Evolutionary conservation across 2,888 invertebrate genomes (phyloP).

Genomic region (Sthenelais limicola): DNA sequence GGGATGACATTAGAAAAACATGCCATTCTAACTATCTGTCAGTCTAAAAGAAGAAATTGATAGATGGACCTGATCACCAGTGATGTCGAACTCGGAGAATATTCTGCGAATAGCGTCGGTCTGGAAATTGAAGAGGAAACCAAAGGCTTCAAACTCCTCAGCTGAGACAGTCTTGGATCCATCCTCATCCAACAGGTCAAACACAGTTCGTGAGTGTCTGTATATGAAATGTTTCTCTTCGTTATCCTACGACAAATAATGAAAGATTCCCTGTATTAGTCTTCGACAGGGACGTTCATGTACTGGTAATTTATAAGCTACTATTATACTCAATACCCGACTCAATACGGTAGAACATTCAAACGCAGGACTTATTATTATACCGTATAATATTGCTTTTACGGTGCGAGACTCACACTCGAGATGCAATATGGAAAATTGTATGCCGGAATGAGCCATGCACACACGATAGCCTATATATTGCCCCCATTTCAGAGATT

Average conservation of each 20-base stretch:
- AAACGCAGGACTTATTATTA: background rate
- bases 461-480: no score
- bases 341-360: background rate
- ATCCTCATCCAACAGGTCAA: slow-evolving; percentile 65
- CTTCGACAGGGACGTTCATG: background rate
- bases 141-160: slow-evolving; percentile 60
- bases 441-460: no score
- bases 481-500: no score
- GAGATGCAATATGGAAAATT: no score
- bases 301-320: background rate
- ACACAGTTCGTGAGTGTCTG: slow-evolving; percentile 63
- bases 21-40: no score
- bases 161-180: slow-evolving; percentile 58
- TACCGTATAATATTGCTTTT: background rate
- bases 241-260: slow-evolving; percentile 53
- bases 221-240: slow-evolving; percentile 66
- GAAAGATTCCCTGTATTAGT: no score
- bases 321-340: no score
- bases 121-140: slow-evolving; percentile 65
- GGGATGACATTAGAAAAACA: no score
- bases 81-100: slow-evolving; percentile 56
- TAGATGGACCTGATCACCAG: slow-evolving; percentile 54
- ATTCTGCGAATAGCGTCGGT: slow-evolving; percentile 50
- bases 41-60: no score
- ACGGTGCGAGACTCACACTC: no score